Evolutionary conservation across 2,113 vertebrate genomes (phyloP).

Genomic region (Thamnophis sirtalis): DNA sequence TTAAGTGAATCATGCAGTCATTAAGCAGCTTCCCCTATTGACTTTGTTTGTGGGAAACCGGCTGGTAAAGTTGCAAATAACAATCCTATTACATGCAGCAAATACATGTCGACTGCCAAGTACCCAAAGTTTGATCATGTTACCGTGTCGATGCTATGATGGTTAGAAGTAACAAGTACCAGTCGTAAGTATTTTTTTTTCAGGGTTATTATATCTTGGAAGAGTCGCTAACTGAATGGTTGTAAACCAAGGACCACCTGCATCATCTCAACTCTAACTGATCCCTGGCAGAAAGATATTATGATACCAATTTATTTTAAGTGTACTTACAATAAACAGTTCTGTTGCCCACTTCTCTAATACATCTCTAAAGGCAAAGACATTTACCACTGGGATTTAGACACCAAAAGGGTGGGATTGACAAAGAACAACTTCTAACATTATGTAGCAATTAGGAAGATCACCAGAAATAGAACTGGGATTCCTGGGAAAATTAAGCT

Average conservation of each 20-base stretch:
- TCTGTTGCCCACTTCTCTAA: background rate
- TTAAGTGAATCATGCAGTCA: background rate
- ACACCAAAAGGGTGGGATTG: background rate
- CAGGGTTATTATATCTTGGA: background rate
- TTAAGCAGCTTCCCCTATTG: background rate
- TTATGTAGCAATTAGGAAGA: background rate
- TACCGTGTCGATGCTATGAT: background rate
- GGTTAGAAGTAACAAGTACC: background rate
- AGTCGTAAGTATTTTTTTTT: background rate
- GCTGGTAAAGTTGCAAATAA: background rate
- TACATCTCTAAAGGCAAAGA: background rate
- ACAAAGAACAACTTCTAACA: background rate
- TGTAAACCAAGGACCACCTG: background rate
- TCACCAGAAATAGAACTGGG: background rate
- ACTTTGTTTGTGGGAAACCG: background rate
- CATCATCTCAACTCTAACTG: background rate
- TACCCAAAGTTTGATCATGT: background rate
- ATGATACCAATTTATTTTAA: background rate
- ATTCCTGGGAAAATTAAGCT: background rate
- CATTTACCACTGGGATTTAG: background rate
- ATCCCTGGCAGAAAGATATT: background rate
- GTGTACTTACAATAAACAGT: background rate
- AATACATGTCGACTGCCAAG: background rate
- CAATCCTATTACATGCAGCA: background rate
- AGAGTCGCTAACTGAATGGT: background rate